Percentiles rank a stretch among this genome's conserved stretches.
These are phyloP conservation scores for Taenioides sp. DNA, from an alignment of 2,797 vertebrate genomes.

Conservation along the genomic window DNA sequence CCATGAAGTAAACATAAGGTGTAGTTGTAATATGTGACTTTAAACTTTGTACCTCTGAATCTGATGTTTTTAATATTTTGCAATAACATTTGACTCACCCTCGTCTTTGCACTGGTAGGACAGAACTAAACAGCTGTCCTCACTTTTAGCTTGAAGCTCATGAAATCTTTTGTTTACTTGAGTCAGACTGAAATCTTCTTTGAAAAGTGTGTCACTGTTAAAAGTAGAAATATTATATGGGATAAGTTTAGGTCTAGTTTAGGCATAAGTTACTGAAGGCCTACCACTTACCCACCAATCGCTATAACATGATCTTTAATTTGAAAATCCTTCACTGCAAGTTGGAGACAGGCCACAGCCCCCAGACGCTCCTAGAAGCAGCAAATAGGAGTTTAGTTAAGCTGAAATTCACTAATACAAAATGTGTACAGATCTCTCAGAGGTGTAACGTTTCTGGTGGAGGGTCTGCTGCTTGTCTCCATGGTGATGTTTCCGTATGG, in stretches of 20 bases:
- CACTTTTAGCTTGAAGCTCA: slow-evolving; percentile 52
- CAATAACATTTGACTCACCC: slow-evolving; percentile 54
- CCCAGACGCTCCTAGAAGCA: slow-evolving; percentile 76
- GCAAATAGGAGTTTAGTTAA: neutral
- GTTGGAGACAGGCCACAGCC: slow-evolving; percentile 79
- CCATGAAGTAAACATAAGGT: neutral
- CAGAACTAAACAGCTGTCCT: slow-evolving; percentile 73
- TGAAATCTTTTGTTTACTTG: slow-evolving; percentile 62
- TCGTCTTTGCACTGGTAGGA: slow-evolving; percentile 80
- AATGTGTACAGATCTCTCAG: too few relatives aligned
- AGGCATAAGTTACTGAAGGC: neutral
- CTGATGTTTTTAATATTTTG: neutral
- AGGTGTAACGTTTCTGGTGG: too few relatives aligned
- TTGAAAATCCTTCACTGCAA: slow-evolving; percentile 73
- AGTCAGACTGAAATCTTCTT: slow-evolving; percentile 81
- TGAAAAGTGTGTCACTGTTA: slow-evolving; percentile 83
- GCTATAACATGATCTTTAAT: slow-evolving; percentile 76
- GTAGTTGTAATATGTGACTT: neutral
- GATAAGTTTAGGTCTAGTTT: neutral
- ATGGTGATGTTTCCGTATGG: too few relatives aligned
- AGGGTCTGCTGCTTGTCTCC: too few relatives aligned
- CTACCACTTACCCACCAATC: slow-evolving; percentile 76
- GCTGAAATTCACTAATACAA: neutral
- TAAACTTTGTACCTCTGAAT: neutral
- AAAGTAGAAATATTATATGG: neutral